A percentile compares a stretch with the other conserved stretches of the same genome.
phyloP scores from a whole-genome alignment of 2,113 vertebrate genomes.

The Callospermophilus lateralis region DNA sequence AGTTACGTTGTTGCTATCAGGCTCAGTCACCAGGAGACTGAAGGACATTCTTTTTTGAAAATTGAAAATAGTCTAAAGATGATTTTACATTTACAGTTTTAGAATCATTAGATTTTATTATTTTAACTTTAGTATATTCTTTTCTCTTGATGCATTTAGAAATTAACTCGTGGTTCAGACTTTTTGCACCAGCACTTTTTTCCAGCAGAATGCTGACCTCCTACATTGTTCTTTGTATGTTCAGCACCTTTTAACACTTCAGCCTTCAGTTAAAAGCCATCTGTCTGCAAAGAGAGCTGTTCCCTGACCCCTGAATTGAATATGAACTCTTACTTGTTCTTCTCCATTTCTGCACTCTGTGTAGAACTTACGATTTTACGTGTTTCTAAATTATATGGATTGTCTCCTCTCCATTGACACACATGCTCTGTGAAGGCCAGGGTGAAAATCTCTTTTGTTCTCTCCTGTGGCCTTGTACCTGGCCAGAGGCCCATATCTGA shows the following conservation, averaged over 20 bases:
- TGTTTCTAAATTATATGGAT: not conserved
- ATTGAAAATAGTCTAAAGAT: not conserved
- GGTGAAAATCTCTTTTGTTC: not conserved
- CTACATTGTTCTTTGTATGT: not conserved
- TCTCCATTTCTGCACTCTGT: not conserved
- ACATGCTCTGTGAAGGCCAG: not conserved
- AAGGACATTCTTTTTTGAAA: not conserved
- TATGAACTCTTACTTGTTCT: not conserved
- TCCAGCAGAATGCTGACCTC: not conserved
- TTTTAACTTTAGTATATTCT: not conserved
- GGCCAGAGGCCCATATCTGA: not conserved
- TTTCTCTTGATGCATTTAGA: not conserved
- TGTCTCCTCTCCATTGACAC: not conserved
- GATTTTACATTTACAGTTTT: not conserved
- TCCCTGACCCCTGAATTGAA: not conserved
- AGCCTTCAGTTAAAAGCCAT: not conserved
- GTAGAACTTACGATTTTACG: not conserved
- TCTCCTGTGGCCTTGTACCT: fast-evolving
- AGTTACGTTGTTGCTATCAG: not conserved
- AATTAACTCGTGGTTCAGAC: not conserved
- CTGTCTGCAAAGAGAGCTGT: not conserved
- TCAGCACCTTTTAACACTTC: not conserved
- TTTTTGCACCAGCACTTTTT: not conserved
- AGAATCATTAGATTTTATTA: not conserved
- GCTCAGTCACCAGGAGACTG: not conserved